Percentiles rank a stretch among this genome's conserved stretches.
Evolutionary conservation across 2,888 invertebrate genomes (phyloP).

Genomic region (Catocala fraxini): DNA sequence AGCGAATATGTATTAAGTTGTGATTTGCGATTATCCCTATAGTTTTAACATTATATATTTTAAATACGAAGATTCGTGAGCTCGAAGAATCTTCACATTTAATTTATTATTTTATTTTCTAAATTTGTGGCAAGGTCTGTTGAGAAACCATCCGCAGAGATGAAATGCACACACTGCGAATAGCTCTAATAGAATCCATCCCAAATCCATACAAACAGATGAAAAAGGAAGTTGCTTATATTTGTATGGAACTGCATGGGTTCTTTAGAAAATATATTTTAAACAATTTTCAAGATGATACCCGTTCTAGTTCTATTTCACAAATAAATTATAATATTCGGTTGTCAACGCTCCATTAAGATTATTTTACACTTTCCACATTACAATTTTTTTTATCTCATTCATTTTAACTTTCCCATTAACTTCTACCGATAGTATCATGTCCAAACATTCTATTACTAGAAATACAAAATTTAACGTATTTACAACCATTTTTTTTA

Average conservation of each 20-base stretch:
- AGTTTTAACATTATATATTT: conserved; percentile 64
- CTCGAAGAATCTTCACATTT: conserved; percentile 82
- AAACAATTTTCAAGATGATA: conserved; percentile 58
- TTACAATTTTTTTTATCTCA: conserved; percentile 63
- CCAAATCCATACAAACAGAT: conserved; percentile 80
- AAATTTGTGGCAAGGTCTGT: conserved; percentile 69
- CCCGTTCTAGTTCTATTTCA: conserved; percentile 41
- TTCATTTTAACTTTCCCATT: conserved; percentile 66
- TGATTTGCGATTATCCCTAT: conserved; percentile 85
- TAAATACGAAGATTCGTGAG: conserved; percentile 83
- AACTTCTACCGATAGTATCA: conserved; percentile 76
- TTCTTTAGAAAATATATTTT: conserved; percentile 61
- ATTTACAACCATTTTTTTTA: conserved; percentile 85
- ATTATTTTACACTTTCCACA: conserved; percentile 67
- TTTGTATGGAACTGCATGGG: conserved; percentile 81
- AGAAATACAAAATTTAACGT: conserved; percentile 88
- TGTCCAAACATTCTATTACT: conserved; percentile 84
- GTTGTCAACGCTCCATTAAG: conserved; percentile 69
- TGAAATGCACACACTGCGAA: conserved; percentile 38
- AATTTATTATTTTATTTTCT: conserved; percentile 61
- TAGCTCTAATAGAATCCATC: conserved; percentile 74
- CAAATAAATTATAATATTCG: conserved; percentile 59
- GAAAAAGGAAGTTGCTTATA: conserved; percentile 85
- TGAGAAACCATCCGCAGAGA: conserved; percentile 37
- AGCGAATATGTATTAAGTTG: conserved; percentile 85